Evolutionary conservation across 2,888 invertebrate genomes (phyloP).

Genomic region (Rhabditoides inermis): DNA sequence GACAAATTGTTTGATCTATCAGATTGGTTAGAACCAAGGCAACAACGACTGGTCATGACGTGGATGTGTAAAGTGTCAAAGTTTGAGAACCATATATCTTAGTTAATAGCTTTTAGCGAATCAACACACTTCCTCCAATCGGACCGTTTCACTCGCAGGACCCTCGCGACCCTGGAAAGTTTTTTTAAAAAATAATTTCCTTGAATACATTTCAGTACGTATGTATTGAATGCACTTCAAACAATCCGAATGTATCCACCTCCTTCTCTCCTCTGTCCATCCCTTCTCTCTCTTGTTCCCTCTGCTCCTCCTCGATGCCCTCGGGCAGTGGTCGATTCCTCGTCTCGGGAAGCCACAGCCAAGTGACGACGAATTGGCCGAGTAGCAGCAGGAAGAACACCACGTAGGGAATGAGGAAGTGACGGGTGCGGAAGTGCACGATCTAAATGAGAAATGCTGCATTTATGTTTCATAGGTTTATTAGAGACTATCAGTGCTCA

Average conservation of each 20-base stretch:
- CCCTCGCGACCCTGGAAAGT: not conserved
- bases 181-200: not conserved
- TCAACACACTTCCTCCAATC: not conserved
- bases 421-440: slow-evolving; percentile 20
- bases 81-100: too few relatives aligned
- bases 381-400: slow-evolving; percentile 35
- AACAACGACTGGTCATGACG: too few relatives aligned
- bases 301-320: slow-evolving; percentile 6
- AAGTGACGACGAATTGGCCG: slow-evolving; percentile 28
- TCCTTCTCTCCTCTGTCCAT: too few relatives aligned
- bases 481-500: too few relatives aligned
- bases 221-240: too few relatives aligned
- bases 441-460: slow-evolving; percentile 17
- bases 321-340: slow-evolving; percentile 16
- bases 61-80: too few relatives aligned
- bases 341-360: slow-evolving; percentile 27
- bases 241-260: too few relatives aligned
- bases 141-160: not conserved
- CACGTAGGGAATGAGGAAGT: slow-evolving; percentile 21
- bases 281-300: too few relatives aligned
- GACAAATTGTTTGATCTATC: too few relatives aligned
- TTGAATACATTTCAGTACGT: too few relatives aligned
- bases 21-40: too few relatives aligned
- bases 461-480: not conserved
- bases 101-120: too few relatives aligned